Evolutionary conservation across 2,113 vertebrate genomes (phyloP), one percentile per base, ranked within the genome.

Genomic region (Speoplatyrhinus poulsoni): DNA sequence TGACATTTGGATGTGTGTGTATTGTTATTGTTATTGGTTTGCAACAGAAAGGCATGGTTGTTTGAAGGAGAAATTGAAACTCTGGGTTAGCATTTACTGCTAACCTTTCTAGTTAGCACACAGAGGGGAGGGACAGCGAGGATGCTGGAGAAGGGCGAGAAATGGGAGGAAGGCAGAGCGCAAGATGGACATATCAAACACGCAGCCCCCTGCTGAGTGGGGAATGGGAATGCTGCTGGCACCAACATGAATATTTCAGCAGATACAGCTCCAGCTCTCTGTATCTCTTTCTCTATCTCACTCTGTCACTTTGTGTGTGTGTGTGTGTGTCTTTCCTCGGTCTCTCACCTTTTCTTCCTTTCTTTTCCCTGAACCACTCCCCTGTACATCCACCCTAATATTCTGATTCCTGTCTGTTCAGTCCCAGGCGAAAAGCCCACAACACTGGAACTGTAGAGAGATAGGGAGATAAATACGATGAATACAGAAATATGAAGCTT

Each of bases 181-280:
- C 17, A 77, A 76, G 76, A 84, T 85, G 88, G 91, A 90, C 88
- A 89, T 92, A 93, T 93, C 91, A 92, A 94, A 93, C 89, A 92
- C 36, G 84, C 81, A 89, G 85, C 85, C 88, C 87, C 92, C 92
- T 92, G 91, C 91, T 93, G 92, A 90, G 91, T 69, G 70, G 87
- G 89, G 90, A 93, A 92, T 91, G 90, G 91, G 89, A 89, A 88
- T 90, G 90, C 88, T 90, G 92, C 93, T 93, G 91, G 92, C 91
- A 93, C 87, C 87, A 88, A 89, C 91, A 93, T 93, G 90, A 92
- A 93, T 92, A 90, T 93, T 93, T 93, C 90, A 93, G 92, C 90
- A 93, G 90, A 89, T 86, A 84, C 36, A 41, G 90, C 90, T 84
- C 70, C 83, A 89, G 88, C 90, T 88, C 89, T 92, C 87, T 91